Evolutionary conservation across 2,113 vertebrate species (phyloP), one percentile per base, ranked within the genome.

Genomic region (Romanogobio albipinnatus): DNA sequence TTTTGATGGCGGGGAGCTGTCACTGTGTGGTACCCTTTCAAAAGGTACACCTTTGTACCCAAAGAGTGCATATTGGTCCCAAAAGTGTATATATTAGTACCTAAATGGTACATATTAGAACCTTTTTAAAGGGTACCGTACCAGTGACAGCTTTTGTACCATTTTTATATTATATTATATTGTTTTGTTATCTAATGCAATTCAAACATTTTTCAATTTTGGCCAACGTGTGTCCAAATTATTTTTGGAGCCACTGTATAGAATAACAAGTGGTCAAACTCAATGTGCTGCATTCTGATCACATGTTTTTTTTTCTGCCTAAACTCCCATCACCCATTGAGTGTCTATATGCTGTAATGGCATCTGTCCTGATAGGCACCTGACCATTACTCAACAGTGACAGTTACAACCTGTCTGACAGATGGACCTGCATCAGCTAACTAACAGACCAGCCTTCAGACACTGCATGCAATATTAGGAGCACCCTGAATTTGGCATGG

Each of bases 361-460:
- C 62, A 68, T 66, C 59, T 81, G 61, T 62, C 51, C 24, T 19
- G 59, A 26, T 62, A 77, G 58, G 76, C 36, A 26, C 24, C 76
- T 80, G 77, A 78, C 39, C 64, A 56, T 85, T 70, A 78, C 17
- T 70, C 77, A 26, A 66, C 11, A 14, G 58, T 85, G 84, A 85
- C 29, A 82, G 33, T 19, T 39, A 29, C 47, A 70, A 70, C 79
- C 80, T 82, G 64, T 82, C 26, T 51, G 64, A 85, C 84, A 85
- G 66, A 85, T 85, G 80, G 64, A 56, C 19, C 66, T 17, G 66
- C 29, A 39, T 82, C 66, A 82, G 81, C 49, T 33, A 58, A 71
- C 81, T 61, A 43, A 24, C 66, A 56, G 33, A 58, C 53, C 10
- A 17, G 53, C n/a, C 47, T 58, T 64, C n/a, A 81, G 78, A 39